These are phyloP conservation scores for Hemibagrus guttatus DNA, from an alignment of 2,797 vertebrate species.

Conservation along the genomic window DNA sequence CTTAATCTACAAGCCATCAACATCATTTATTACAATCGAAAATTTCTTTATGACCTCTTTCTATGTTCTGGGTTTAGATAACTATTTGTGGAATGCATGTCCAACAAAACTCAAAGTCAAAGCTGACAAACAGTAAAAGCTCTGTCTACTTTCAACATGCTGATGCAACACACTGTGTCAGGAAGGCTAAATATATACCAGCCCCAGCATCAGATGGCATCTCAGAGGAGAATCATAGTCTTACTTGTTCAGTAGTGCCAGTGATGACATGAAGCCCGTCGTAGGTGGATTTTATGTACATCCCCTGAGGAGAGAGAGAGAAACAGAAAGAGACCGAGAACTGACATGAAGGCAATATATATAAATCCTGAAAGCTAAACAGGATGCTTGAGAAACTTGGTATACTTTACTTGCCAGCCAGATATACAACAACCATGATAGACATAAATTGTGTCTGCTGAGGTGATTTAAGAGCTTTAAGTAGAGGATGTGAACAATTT, in stretches of 20 bases:
- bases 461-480: slow-evolving; percentile 26
- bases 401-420: slow-evolving; percentile 20
- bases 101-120: neutral
- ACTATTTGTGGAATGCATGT: slow-evolving; percentile 4
- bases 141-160: slow-evolving; percentile 21
- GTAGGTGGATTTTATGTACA: slow-evolving; percentile 98
- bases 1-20: neutral
- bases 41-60: neutral
- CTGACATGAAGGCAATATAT: slow-evolving; percentile 23
- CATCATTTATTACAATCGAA: neutral
- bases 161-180: slow-evolving; percentile 19
- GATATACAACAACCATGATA: slow-evolving; percentile 17
- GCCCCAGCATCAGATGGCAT: slow-evolving; percentile 17
- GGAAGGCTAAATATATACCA: slow-evolving; percentile 45
- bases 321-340: neutral
- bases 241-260: slow-evolving; percentile 92
- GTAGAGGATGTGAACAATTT: slow-evolving; percentile 29
- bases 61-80: slow-evolving; percentile 4
- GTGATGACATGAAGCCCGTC: slow-evolving; percentile 94
- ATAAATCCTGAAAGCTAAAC: slow-evolving; percentile 26
- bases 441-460: neutral
- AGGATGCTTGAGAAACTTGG: slow-evolving; percentile 14
- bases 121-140: slow-evolving; percentile 11
- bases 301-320: slow-evolving; percentile 77
- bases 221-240: slow-evolving; percentile 33